A percentile compares a stretch with the other conserved stretches of the same genome.
phyloP scores from a whole-genome alignment of 2,113 vertebrate genomes.

The Lampris incognitus region DNA sequence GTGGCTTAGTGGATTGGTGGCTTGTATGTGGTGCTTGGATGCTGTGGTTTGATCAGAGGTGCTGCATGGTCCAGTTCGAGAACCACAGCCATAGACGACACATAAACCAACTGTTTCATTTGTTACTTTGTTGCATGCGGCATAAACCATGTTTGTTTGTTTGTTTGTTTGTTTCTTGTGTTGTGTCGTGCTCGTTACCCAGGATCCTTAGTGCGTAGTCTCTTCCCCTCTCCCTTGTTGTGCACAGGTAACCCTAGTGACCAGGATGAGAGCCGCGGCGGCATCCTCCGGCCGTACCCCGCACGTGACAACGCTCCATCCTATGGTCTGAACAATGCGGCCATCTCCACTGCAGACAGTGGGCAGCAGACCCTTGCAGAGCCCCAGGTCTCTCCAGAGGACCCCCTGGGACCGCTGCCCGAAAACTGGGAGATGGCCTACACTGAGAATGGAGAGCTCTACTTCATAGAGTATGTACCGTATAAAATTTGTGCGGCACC shows the following conservation, averaged over 20 bases:
- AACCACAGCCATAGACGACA: too few relatives aligned
- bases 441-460: conserved; percentile 98
- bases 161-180: conserved; percentile 39
- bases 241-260: conserved; percentile 92
- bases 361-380: conserved; percentile 93
- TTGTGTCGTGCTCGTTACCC: conserved; percentile 61
- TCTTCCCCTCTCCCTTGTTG: conserved; percentile 81
- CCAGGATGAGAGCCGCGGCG: conserved; percentile 87
- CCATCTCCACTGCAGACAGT: conserved; percentile 89
- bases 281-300: conserved; percentile 76
- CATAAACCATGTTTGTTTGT: conserved; percentile 62
- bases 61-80: too few relatives aligned
- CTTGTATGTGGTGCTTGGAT: too few relatives aligned
- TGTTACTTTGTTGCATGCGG: conserved; percentile 45
- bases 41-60: too few relatives aligned
- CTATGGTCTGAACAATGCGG: conserved; percentile 83
- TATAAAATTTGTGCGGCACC: not conserved
- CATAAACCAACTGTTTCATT: not conserved
- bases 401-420: conserved; percentile 93
- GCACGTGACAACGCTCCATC: conserved; percentile 83
- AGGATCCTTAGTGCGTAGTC: conserved; percentile 81
- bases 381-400: conserved; percentile 92
- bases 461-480: conserved; percentile 96
- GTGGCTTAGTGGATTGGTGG: too few relatives aligned
- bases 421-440: conserved; percentile 99